Evolutionary conservation across 2,888 invertebrate species (phyloP).

Genomic region (Malthinus flaveolus): DNA sequence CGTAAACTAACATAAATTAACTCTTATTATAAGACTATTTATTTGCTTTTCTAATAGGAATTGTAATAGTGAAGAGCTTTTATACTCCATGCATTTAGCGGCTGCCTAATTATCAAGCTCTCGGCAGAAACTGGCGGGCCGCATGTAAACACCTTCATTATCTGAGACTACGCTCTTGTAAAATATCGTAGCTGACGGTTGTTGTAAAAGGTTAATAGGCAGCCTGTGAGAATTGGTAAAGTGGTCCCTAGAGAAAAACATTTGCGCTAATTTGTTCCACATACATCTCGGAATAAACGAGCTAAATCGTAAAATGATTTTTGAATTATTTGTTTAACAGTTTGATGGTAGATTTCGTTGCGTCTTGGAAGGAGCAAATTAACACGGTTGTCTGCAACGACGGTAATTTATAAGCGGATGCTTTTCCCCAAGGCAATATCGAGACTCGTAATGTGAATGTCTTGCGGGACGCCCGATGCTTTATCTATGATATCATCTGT

Average conservation of each 20-base stretch:
- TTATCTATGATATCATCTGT: slow-evolving; percentile 33
- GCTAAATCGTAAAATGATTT: slow-evolving; percentile 33
- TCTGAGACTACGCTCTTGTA: slow-evolving; percentile 42
- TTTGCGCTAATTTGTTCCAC: slow-evolving; percentile 38
- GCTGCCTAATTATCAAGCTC: slow-evolving; percentile 47
- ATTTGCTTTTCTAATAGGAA: slow-evolving; percentile 24
- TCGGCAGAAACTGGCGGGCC: slow-evolving; percentile 43
- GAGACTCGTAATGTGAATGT: slow-evolving; percentile 23
- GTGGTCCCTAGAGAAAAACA: slow-evolving; percentile 42
- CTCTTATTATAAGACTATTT: slow-evolving; percentile 20
- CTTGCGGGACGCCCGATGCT: slow-evolving; percentile 24
- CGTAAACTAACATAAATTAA: slow-evolving; percentile 2
- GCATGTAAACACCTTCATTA: slow-evolving; percentile 54
- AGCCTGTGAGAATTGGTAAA: slow-evolving; percentile 43
- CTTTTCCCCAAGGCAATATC: slow-evolving; percentile 27
- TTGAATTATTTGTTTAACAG: slow-evolving; percentile 31
- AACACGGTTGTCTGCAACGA: slow-evolving; percentile 20
- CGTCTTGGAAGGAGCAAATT: slow-evolving; percentile 24
- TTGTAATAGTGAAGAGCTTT: slow-evolving; percentile 38
- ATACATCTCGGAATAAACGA: slow-evolving; percentile 37
- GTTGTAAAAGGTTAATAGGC: slow-evolving; percentile 48
- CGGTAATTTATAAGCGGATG: slow-evolving; percentile 27
- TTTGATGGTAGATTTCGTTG: slow-evolving; percentile 26
- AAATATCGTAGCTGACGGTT: slow-evolving; percentile 44
- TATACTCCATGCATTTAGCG: slow-evolving; percentile 39